Base-by-base conservation (phyloP, 2,113 vertebrate species). In the Elachura formosa region DNA sequence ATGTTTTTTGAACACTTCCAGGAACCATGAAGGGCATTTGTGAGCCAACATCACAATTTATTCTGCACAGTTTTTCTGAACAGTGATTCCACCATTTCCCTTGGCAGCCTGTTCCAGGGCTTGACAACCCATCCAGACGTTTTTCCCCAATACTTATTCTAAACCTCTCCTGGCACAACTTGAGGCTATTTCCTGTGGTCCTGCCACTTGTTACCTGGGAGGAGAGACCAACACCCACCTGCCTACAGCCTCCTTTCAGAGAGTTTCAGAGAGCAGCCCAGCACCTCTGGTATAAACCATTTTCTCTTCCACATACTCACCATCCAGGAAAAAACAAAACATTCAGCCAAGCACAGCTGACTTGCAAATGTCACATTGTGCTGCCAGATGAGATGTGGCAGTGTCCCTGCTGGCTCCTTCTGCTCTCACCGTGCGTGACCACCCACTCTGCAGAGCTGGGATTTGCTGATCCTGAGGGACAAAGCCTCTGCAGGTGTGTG, bases 1-100 rank as follows among this genome's bases (percentile, higher is more conserved):
- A 7, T 14, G 26, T 5, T n/a, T 58, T 51, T 20, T 51, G 12
- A 81, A n/a, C 19, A 24, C 6, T 74, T 66, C 36, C 38, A 81
- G 68, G 52, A 51, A 8, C 26, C 46, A 24, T 2, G 2, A 23
- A 61, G 20, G 59, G 16, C 38, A 15, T 2, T 54, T 41, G 34
- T 7, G 48, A 72, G 52, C 51, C 56, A 69, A 5, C 0, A 1
- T 40, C 64, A 46, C 46, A 1, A 2, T 6, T 31, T 18, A 12
- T 68, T n/a, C 74, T 64, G 38, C 12, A 46, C 41, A 23, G 19
- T 45, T 80, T 15, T 77, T 9, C n/a, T n/a, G n/a, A n/a, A 58
- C 76, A 73, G 13, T 28, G 45, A n/a, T n/a, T 45, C 68, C 59
- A 43, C 36, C 33, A 29, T 36, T 51, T 52, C 45, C 25, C 15